Conservation (phyloP, 2,888 invertebrate species). For the Volucella inanis region DNA sequence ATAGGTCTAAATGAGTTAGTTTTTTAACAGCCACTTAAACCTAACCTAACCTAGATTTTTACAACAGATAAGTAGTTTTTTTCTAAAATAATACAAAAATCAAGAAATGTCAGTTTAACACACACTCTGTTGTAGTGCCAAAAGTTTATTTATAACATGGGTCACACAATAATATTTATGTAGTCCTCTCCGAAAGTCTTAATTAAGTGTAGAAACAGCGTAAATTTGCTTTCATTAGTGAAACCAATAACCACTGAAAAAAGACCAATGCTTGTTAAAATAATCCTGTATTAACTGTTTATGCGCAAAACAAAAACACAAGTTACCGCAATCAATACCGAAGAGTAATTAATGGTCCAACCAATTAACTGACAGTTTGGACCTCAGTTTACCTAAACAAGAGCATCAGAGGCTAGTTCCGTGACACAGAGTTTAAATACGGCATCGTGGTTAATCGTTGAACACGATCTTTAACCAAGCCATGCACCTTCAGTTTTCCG, state of each 20-base stretch:
- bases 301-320: slow-evolving; percentile 8
- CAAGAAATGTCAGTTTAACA: too few species aligned
- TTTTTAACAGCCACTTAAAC: too few species aligned
- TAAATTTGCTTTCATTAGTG: slow-evolving; percentile 22
- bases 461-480: slow-evolving; percentile 40
- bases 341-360: slow-evolving; percentile 64
- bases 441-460: slow-evolving; percentile 44
- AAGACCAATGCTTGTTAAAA: slow-evolving; percentile 9
- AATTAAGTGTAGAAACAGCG: background rate
- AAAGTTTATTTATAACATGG: too few species aligned
- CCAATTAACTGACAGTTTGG: slow-evolving; percentile 51
- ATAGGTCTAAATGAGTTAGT: too few species aligned
- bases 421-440: slow-evolving; percentile 30
- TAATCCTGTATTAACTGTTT: slow-evolving; percentile 26
- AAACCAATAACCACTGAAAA: slow-evolving; percentile 12
- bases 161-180: too few species aligned
- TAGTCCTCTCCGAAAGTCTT: background rate
- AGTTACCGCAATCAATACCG: slow-evolving; percentile 33
- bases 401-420: slow-evolving; percentile 35
- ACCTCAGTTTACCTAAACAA: slow-evolving; percentile 9
- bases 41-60: too few species aligned
- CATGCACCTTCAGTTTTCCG: slow-evolving; percentile 37
- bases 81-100: too few species aligned
- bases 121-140: too few species aligned
- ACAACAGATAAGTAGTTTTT: too few species aligned